phyloP scores from a whole-genome alignment of 2,113 vertebrate species.

The Aviceda subcristata region DNA sequence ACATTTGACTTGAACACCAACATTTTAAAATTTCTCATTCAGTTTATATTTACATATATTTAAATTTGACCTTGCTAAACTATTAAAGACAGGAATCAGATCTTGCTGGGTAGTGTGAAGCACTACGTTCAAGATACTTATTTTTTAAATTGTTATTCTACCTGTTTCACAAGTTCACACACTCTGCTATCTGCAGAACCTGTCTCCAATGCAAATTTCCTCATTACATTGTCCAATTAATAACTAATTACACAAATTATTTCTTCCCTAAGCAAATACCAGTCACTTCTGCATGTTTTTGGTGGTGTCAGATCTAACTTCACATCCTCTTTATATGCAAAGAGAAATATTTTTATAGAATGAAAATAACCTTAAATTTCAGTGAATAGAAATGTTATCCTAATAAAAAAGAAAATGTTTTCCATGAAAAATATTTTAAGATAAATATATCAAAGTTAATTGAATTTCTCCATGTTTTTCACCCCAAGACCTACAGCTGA shows the following conservation, averaged over 20 bases:
- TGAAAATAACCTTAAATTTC: not conserved
- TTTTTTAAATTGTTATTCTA: not conserved
- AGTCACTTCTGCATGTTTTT: not conserved
- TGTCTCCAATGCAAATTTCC: not conserved
- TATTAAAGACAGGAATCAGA: not conserved
- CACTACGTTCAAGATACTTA: not conserved
- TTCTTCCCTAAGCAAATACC: not conserved
- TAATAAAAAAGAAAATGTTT: not conserved
- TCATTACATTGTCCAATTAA: not conserved
- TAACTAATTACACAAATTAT: not conserved
- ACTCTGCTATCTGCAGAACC: not conserved
- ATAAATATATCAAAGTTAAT: not conserved
- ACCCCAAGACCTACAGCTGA: not conserved
- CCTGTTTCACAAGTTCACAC: not conserved
- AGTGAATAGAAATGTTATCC: not conserved
- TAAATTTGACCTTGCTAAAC: not conserved
- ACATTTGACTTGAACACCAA: not conserved
- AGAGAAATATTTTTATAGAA: not conserved
- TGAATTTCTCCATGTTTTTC: not conserved
- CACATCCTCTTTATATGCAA: not conserved
- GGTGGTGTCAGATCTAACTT: not conserved
- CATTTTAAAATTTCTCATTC: not conserved
- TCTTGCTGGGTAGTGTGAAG: not conserved
- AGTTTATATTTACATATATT: constrained; percentile 46
- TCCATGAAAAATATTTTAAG: constrained; percentile 21